A percentile compares a stretch with the other conserved stretches of the same genome.
phyloP scores from a whole-genome alignment of 2,797 vertebrate species.

The Pachyuromys duprasi region DNA sequence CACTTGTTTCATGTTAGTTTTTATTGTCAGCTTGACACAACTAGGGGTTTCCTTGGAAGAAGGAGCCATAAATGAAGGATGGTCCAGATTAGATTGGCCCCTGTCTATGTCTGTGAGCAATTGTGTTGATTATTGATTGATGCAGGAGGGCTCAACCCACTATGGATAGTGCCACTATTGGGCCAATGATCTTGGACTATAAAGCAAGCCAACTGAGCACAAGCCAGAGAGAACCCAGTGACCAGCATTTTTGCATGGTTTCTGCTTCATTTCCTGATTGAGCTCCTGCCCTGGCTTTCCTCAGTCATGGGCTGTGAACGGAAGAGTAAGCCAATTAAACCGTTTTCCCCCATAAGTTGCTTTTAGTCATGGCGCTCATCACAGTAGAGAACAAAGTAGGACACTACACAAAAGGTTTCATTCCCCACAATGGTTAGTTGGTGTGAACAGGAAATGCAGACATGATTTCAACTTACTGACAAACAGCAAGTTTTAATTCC shows the following conservation, averaged over 20 bases:
- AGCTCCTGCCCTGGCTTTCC: not conserved
- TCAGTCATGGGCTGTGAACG: not conserved
- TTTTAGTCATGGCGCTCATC: not conserved
- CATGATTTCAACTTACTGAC: slow-evolving; percentile 7
- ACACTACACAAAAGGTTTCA: not conserved
- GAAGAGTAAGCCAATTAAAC: not conserved
- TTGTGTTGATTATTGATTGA: not conserved
- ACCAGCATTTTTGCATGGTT: not conserved
- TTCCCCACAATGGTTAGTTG: not conserved
- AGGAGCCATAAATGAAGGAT: not conserved
- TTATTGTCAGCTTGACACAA: not conserved
- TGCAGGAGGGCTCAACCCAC: not conserved
- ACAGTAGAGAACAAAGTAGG: not conserved
- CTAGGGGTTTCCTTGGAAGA: not conserved
- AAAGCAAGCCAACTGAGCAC: not conserved
- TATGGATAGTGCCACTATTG: not conserved
- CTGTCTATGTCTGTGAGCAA: not conserved
- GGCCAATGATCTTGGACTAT: not conserved
- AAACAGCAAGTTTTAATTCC: not conserved
- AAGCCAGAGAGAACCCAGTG: not conserved
- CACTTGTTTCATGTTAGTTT: not conserved
- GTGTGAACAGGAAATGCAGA: not conserved
- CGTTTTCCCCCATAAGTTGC: not conserved
- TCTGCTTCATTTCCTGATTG: not conserved
- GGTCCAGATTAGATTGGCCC: not conserved